Evolutionary conservation across 23 tunicate species (phyloP).

Genomic region (Trididemnum nubilum): DNA sequence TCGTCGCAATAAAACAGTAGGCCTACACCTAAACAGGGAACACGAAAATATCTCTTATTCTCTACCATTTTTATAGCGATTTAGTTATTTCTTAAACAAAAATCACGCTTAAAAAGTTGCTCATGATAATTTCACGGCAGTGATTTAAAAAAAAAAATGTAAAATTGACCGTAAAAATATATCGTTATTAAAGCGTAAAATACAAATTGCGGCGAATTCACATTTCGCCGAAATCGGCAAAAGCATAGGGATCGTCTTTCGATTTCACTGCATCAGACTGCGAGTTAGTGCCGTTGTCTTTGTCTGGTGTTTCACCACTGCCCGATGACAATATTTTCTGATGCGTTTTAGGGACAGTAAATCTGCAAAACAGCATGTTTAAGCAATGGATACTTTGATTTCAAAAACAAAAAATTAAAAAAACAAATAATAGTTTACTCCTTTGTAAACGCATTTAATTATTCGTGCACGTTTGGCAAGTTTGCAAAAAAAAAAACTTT

Average conservation of each 20-base stretch:
- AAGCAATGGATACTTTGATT: too few species aligned
- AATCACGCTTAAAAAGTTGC: neutral
- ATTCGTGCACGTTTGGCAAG: neutral
- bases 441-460: neutral
- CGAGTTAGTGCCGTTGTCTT: neutral
- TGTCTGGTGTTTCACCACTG: neutral
- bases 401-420: too few species aligned
- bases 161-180: neutral
- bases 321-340: slow-evolving; percentile 38
- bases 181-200: neutral
- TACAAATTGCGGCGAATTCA: neutral
- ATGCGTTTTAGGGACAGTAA: slow-evolving; percentile 34
- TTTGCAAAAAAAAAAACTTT: too few species aligned
- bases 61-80: neutral
- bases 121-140: slow-evolving; percentile 30
- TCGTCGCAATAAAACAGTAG: neutral
- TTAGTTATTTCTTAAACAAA: neutral
- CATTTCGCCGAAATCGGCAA: slow-evolving; percentile 43
- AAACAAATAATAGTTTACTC: too few species aligned
- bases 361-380: slow-evolving; percentile 34
- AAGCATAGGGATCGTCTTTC: slow-evolving; percentile 37
- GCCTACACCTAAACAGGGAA: slow-evolving; percentile 27
- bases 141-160: neutral
- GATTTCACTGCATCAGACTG: neutral
- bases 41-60: neutral